Conservation (phyloP, 2,797 vertebrate genomes). For the Falco peregrinus region DNA sequence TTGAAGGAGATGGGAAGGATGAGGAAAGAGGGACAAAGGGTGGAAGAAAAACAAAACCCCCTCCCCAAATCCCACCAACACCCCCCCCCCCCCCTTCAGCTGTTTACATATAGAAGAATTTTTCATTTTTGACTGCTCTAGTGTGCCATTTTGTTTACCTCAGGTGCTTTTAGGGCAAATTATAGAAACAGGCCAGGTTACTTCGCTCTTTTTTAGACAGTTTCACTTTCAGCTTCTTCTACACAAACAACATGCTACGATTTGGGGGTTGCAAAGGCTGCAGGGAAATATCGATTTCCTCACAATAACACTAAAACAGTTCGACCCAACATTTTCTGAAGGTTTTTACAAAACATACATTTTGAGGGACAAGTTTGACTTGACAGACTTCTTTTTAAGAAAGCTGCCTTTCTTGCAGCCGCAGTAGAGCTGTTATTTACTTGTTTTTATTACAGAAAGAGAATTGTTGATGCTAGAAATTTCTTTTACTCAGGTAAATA, state of each 20-base stretch:
- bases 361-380: constrained; percentile 54
- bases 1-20: background rate
- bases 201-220: constrained; percentile 33
- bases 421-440: background rate
- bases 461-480: background rate
- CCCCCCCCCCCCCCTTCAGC: background rate
- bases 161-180: background rate
- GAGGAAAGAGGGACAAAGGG: background rate
- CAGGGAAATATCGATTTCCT: constrained; percentile 68
- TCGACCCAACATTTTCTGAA: constrained; percentile 59
- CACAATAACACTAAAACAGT: constrained; percentile 57
- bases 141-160: background rate
- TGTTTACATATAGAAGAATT: background rate
- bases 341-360: constrained; percentile 58
- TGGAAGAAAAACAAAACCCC: background rate
- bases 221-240: constrained; percentile 40
- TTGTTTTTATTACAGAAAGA: background rate
- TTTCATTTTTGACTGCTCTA: background rate
- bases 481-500: constrained; percentile 38
- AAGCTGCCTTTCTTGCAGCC: background rate
- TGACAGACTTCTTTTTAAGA: constrained; percentile 29
- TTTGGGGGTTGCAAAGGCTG: constrained; percentile 51
- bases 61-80: background rate
- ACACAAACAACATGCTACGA: constrained; percentile 40
- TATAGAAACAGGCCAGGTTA: constrained; percentile 1